phyloP scores from a whole-genome alignment of 2,888 invertebrate species.

The Tetragnatha montana region DNA sequence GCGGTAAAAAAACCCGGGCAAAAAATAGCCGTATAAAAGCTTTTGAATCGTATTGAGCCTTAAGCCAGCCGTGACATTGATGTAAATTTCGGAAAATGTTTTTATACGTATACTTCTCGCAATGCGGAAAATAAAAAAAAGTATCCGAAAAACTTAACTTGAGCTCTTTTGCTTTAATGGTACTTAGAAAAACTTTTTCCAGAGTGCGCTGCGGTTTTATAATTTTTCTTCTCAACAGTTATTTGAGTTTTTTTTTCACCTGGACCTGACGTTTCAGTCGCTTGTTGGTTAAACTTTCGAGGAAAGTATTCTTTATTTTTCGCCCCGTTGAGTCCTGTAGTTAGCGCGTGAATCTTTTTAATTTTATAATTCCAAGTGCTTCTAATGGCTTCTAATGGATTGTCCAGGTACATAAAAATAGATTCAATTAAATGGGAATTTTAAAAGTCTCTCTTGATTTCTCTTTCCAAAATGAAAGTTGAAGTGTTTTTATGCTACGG shows the following conservation, averaged over 20 bases:
- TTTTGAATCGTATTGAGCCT: conserved; percentile 54
- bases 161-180: conserved; percentile 52
- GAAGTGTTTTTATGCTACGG: background rate
- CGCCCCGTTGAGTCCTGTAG: background rate
- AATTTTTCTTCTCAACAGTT: conserved; percentile 3
- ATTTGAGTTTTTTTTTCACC: conserved; percentile 5
- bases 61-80: conserved; percentile 56
- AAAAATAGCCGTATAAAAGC: conserved; percentile 45
- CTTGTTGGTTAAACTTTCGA: conserved; percentile 15
- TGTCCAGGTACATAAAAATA: background rate
- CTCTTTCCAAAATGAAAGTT: background rate
- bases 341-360: background rate
- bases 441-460: background rate
- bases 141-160: conserved; percentile 31
- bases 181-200: conserved; percentile 38
- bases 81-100: conserved; percentile 41
- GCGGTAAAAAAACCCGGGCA: background rate
- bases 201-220: conserved; percentile 18
- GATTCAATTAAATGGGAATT: background rate
- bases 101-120: conserved; percentile 1
- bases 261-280: conserved; percentile 3
- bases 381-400: background rate
- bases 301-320: conserved; percentile 25
- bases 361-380: background rate
- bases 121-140: conserved; percentile 1